Evolutionary conservation across 2,797 vertebrate species (phyloP), one percentile per base, ranked within the genome.

Genomic region (Rhinella marina): DNA sequence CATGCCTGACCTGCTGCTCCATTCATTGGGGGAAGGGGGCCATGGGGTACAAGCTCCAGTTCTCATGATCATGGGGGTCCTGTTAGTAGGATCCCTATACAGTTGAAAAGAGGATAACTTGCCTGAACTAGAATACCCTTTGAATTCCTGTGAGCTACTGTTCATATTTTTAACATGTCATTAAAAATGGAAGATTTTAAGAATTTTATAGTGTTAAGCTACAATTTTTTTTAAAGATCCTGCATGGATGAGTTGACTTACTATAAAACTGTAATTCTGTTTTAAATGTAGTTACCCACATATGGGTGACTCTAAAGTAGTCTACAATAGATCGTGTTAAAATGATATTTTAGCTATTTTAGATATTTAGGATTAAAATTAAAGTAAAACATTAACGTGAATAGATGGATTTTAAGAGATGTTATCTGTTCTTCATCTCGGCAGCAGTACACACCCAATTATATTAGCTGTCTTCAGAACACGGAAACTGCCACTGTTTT

Each of bases 401-500:
- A 27, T 25, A 25, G 62, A 14, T 70, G 68, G 23, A 48, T 48
- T 75, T 75, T 75, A 12, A 50, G 50, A 75, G 21, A 48, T 50
- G 21, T 8, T 73, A 82, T 59, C 85, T 0, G 0, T 86, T 11
- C 80, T 83, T 68, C 81, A 90, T 79, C 84, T 90, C 0, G 7
- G 87, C 13, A 90, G 88, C 88, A 84, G 87, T 12, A 87, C 90
- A 90, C 78, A 85, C 25, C 84, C 56, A 2, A 27, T 90, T 91
- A 92, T 91, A 92, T 2, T 0, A 14, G n/a, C 48, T 90, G 88
- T 57, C 64, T 89, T 59, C 0, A 87, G 89, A 91, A 87, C 87
- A 90, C 57, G 89, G 75, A 72, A 90, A 85, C 81, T 87, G 75
- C 87, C 91, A n/a, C 86, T 89, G 85, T 82, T 88, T 90, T 78